Evolutionary conservation across 1,140 invertebrate genomes (phyloP).

Genomic region (Pseudomyrmex pallidus): DNA sequence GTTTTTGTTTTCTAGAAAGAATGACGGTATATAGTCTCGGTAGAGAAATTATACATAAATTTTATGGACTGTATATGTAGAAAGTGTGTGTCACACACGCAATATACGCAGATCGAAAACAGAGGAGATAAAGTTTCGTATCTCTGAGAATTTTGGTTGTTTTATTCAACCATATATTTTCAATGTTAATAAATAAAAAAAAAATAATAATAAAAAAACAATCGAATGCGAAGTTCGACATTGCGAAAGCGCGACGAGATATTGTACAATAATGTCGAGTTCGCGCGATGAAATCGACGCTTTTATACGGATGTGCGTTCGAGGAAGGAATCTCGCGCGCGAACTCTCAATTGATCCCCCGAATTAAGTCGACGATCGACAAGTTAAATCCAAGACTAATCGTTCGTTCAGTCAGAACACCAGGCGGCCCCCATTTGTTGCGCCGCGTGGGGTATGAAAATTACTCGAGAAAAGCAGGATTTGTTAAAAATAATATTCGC

Average conservation of each 20-base stretch:
- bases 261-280: constrained; percentile 25
- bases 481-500: neutral
- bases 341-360: constrained; percentile 63
- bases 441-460: constrained; percentile 30
- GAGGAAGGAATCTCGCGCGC: neutral
- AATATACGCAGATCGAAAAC: too few relatives aligned
- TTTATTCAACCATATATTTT: too few relatives aligned
- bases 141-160: too few relatives aligned
- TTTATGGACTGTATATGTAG: too few relatives aligned
- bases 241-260: neutral
- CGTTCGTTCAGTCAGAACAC: constrained; percentile 45
- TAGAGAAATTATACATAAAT: neutral
- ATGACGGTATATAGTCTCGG: too few relatives aligned
- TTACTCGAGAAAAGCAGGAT: constrained; percentile 15
- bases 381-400: constrained; percentile 75
- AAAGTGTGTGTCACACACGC: too few relatives aligned
- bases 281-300: neutral
- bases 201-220: neutral
- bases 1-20: too few relatives aligned
- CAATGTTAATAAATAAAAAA: constrained; percentile 2
- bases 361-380: constrained; percentile 76
- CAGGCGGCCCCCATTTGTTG: constrained; percentile 34
- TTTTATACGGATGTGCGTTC: constrained; percentile 58
- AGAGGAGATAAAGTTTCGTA: too few relatives aligned
- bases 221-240: neutral